Evolutionary conservation across 2,797 vertebrate species (phyloP).

Genomic region (Nasua narica): DNA sequence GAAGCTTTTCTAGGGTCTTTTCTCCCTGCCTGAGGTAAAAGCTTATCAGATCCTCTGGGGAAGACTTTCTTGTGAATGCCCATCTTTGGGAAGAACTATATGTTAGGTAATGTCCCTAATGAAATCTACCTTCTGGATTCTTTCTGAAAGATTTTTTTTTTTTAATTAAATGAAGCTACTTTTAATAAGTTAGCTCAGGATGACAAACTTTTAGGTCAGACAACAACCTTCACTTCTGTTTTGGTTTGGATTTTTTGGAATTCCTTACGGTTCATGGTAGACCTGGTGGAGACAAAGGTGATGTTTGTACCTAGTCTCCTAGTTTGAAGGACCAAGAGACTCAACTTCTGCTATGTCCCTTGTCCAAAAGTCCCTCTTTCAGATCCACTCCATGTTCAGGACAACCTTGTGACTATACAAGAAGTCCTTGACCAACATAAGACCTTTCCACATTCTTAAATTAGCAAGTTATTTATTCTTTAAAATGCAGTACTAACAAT

Average conservation of each 20-base stretch:
- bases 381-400: background rate
- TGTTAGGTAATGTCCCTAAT: background rate
- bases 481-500: background rate
- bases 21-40: background rate
- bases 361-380: background rate
- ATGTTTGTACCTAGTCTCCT: background rate
- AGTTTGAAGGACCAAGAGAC: background rate
- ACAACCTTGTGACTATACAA: background rate
- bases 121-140: background rate
- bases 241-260: background rate
- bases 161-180: background rate
- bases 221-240: background rate
- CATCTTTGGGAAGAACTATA: background rate
- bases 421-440: background rate
- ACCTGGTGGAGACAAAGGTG: background rate
- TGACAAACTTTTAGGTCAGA: background rate
- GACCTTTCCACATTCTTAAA: background rate
- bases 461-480: slow-evolving; percentile 13
- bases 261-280: background rate
- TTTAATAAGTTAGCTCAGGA: slow-evolving; percentile 3
- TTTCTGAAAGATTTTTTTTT: background rate
- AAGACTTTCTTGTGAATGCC: background rate
- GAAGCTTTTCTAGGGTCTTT: background rate
- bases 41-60: background rate
- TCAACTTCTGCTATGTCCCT: background rate